These are phyloP conservation scores for Montipora foliosa DNA, from an alignment of 64 coral and sea anemone genomes.

Conservation along the genomic window DNA sequence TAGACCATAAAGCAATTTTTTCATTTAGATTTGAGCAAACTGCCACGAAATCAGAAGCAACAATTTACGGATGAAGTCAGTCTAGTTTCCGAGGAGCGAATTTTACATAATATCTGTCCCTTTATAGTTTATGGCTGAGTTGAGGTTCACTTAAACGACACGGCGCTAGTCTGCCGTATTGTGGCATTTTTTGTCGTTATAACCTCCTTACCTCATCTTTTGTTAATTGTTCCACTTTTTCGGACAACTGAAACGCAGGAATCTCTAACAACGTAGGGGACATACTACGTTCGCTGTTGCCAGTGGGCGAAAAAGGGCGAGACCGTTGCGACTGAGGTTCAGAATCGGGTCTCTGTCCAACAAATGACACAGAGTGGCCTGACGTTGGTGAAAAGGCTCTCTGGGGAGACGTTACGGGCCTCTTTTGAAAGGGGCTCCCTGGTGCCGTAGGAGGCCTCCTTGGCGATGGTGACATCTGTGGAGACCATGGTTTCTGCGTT, in stretches of 20 bases:
- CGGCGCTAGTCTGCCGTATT: neutral
- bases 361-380: constrained; percentile 2
- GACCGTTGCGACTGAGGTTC: neutral
- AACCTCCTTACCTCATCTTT: constrained; percentile 80
- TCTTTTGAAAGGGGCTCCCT: constrained; percentile 5
- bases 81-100: too few species aligned
- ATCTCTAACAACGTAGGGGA: constrained; percentile 82
- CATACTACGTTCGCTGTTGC: neutral
- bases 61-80: too few species aligned
- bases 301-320: neutral
- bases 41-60: too few species aligned
- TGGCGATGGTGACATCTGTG: neutral
- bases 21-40: too few species aligned
- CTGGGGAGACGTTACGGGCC: constrained; percentile 51
- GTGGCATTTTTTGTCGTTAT: neutral
- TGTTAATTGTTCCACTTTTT: constrained; percentile 85
- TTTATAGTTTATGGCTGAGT: too few species aligned
- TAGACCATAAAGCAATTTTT: too few species aligned
- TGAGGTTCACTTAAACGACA: neutral
- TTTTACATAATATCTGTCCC: too few species aligned
- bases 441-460: constrained; percentile 40
- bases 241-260: constrained; percentile 63
- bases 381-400: constrained; percentile 22
- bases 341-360: constrained; percentile 1
- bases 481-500: neutral